phyloP scores from a whole-genome alignment of 2,113 vertebrate species.

The Zapornia atra region DNA sequence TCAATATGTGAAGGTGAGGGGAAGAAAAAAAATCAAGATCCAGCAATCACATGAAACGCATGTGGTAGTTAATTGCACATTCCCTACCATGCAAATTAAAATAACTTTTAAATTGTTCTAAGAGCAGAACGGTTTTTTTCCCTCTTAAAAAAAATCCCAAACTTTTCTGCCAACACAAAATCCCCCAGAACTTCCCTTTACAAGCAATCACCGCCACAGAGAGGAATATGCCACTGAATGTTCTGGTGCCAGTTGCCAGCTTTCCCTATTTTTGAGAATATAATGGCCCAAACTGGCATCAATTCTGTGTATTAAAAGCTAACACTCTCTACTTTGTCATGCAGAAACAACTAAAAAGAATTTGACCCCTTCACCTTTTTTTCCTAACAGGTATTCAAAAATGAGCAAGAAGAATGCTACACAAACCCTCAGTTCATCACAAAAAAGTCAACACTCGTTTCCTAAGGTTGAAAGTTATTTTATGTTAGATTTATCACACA shows the following conservation, averaged over 20 bases:
- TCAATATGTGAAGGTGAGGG: fast-evolving
- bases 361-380: neutral
- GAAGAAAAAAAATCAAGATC: neutral
- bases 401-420: neutral
- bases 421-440: neutral
- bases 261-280: neutral
- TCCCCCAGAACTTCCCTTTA: neutral
- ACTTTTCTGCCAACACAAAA: neutral
- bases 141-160: neutral
- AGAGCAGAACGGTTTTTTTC: neutral
- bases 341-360: neutral
- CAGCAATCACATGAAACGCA: neutral
- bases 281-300: fast-evolving
- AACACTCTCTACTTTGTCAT: neutral
- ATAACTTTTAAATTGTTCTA: neutral
- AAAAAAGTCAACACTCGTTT: neutral
- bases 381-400: neutral
- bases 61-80: neutral
- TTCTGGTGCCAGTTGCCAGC: neutral
- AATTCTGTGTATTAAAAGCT: neutral
- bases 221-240: fast-evolving
- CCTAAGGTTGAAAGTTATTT: neutral
- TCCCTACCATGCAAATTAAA: neutral
- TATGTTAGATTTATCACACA: neutral
- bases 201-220: fast-evolving